Evolutionary conservation across 2,113 vertebrate species (phyloP), one percentile per base, ranked within the genome.

Genomic region (Brachypodius melanocephalos): DNA sequence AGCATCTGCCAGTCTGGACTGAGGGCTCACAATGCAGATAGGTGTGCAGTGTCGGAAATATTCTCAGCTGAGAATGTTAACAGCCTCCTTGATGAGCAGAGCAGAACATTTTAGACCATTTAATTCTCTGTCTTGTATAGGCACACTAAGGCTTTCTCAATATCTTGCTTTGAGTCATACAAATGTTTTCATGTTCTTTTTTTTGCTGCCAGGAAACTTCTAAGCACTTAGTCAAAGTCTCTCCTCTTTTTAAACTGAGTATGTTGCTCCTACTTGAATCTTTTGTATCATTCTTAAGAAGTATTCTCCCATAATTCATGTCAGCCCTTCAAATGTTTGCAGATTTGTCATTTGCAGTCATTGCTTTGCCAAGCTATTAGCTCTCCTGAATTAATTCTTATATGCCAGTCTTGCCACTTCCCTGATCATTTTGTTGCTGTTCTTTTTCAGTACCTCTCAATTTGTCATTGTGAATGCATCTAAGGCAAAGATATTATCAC

Each of bases 271-370:
- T 82, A 49, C 85, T 93, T 82, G 49, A 89, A 85, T 93, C 74
- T 85, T 94, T 94, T 11, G 8, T 81, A 61, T 63, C 2, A 1
- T 79, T 82, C 48, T 93, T 61, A 51, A 89, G 76, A 89, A 93
- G n/a, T 68, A 65, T 85, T 95, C 77, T 94, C 62, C 55, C 46
- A 79, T 91, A 72, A 85, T 88, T 91, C 88, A 81, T 85, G 82
- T 96, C 74, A 95, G n/a, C 51, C 46, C 40, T 94, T 96, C 87
- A 91, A 69, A 94, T 94, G 82, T 95, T 95, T 95, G 93, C 88
- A 96, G 84, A 91, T 91, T 82, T 96, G 71, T 88, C 90, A 80
- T 88, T 62, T 88, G 49, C 45, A 95, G 82, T 79, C 55, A 38
- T 45, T 83, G 67, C 71, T 95, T 94, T 91, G 82, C 92, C 67